These are phyloP conservation scores for Podotricha telesiphe DNA, from an alignment of 2,888 invertebrate species.

Conservation along the genomic window DNA sequence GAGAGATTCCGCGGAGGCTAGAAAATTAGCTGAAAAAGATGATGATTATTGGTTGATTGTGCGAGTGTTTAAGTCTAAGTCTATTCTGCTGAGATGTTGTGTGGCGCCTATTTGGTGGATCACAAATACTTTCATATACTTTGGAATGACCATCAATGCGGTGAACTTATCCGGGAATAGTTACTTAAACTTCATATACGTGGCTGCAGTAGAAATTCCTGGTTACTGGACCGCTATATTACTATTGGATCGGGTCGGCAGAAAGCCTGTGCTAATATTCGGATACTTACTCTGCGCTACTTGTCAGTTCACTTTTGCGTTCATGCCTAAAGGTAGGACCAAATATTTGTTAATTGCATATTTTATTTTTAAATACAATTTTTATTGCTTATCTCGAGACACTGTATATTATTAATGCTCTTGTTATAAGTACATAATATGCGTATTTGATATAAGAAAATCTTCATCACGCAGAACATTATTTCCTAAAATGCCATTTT, in stretches of 20 bases:
- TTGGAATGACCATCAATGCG: constrained; percentile 86
- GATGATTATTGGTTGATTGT: constrained; percentile 21
- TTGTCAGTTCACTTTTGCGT: constrained; percentile 46
- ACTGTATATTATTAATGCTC: too few species aligned
- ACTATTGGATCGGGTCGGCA: constrained; percentile 84
- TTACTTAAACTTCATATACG: constrained; percentile 86
- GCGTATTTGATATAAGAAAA: too few species aligned
- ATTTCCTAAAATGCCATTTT: too few species aligned
- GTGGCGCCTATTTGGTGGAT: constrained; percentile 87
- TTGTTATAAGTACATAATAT: too few species aligned
- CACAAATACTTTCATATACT: constrained; percentile 86
- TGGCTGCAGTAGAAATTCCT: constrained; percentile 86
- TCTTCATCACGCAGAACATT: too few species aligned
- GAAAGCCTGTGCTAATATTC: constrained; percentile 82
- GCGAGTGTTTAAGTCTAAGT: constrained; percentile 63
- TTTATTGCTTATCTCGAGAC: not conserved
- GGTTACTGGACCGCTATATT: constrained; percentile 85
- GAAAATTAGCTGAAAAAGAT: constrained; percentile 6
- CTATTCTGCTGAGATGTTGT: constrained; percentile 74
- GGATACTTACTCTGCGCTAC: constrained; percentile 64
- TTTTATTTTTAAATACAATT: too few species aligned
- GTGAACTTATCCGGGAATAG: constrained; percentile 85
- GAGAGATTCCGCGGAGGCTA: constrained; percentile 28
- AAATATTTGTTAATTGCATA: not conserved
- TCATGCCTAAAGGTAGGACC: constrained; percentile 48